Base-by-base conservation (phyloP, 2,797 vertebrate genomes). In the Todus mexicanus region DNA sequence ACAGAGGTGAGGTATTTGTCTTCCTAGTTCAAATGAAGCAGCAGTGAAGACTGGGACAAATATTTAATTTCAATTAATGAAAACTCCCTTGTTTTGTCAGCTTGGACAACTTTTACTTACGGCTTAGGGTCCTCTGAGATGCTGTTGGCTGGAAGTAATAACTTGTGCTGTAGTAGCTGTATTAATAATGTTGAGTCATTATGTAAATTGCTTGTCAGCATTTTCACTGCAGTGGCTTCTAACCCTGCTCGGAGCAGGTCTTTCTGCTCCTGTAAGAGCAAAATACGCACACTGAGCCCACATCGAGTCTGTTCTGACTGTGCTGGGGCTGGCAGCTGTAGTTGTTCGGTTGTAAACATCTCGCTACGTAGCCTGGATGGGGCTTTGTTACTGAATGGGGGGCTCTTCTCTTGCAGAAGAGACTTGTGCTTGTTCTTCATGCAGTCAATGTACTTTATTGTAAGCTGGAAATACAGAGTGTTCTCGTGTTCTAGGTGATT, bases 301-400 rank as follows among this genome's bases (percentile, higher is more conserved):
- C 17, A 2, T 4, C 1, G 4, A 7, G 29, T 19, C 27, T 38
- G 40, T 7, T 59, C 33, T 29, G 71, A 25, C 64, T 14, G 4
- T 14, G 2, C 40, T 11, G 45, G 23, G 70, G 63, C 65, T 82
- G 63, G 6, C 64, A 69, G 45, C 15, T 7, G 45, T 25, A 22
- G 10, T 31, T 1, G 3, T 27, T 15, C 6, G 8, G 9, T 8
- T 51, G 29, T 9, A 7, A 20, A 4, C 22, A 5, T 12, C 65
- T 86, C 12, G 1, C 70, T 23, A 0, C 3, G 4, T 2, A 20
- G 8, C 35, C 14, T 5, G n/a, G 19, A 5, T 2, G 1, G 16
- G 37, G 9, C 43, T 73, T 38, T 48, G 31, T 35, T 71, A 7
- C 6, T 38, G 27, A 3, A 5, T 0, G 3, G 12, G 43, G 26